Base-by-base conservation (phyloP, 2,113 vertebrate genomes). In the Xyliphius kryptos region DNA sequence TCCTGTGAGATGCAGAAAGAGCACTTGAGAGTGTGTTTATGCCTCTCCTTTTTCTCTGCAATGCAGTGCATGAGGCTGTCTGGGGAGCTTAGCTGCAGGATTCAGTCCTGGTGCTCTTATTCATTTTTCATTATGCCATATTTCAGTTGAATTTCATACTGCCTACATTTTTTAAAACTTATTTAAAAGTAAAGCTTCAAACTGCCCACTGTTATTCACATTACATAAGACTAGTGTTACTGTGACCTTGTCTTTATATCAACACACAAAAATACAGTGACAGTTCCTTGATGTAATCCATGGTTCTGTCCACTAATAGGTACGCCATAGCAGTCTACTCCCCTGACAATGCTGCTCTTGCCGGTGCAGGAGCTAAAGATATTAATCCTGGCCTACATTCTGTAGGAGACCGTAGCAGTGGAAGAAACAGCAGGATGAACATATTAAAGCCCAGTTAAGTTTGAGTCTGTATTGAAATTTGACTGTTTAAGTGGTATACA, bases 21-120 rank as follows among this genome's bases (percentile, higher is more conserved):
- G 54, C 51, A 46, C 44, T 15, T n/a, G 40, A 67, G 54, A 47
- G 56, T 19, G 60, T 49, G 43, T 43, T 36, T 14, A 16, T 54
- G 17, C 38, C 68, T 69, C 41, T 67, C 57, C 21, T 16, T 44
- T 70, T 66, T 62, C 74, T 69, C 76, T 74, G 76, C 76, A 78
- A 70, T 78, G 76, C 76, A 76, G 76, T 72, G 61, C 41, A 38
- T 68, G 49, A 53, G 59, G 61, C 56, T 73, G 71, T 66, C 65
- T 70, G 26, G 60, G 67, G 67, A 68, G 49, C 53, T 65, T 47
- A 72, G 61, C 65, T 59, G 58, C 63, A 54, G 56, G 65, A 15
- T 63, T 32, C 43, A 22, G 38, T 51, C 16, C 55, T 64, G 61
- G 60, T 56, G 17, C 52, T 64, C 61, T 52, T 61, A 54, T 16